phyloP scores from a whole-genome alignment of 2,113 vertebrate species.

The Setophaga kirtlandii region DNA sequence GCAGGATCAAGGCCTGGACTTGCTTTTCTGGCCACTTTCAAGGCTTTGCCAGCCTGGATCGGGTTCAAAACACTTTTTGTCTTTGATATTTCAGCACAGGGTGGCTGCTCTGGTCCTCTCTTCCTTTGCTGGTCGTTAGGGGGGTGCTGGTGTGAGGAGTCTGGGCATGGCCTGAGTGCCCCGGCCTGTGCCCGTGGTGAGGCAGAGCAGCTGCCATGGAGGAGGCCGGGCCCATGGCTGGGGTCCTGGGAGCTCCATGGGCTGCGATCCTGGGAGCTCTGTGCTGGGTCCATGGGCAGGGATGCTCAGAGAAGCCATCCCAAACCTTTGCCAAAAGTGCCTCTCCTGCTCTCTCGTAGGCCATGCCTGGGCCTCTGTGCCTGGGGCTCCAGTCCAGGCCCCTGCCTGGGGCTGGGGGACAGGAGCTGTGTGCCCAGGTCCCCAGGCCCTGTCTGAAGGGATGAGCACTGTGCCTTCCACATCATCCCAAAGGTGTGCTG shows the following conservation, averaged over 20 bases:
- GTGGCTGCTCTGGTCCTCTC: not conserved
- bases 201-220: not conserved
- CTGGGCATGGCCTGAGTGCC: not conserved
- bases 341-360: fast-evolving
- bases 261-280: not conserved
- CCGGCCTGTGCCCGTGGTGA: fast-evolving
- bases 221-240: fast-evolving
- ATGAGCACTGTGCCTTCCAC: not conserved
- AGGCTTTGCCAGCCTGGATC: not conserved
- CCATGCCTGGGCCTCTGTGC: not conserved
- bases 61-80: not conserved
- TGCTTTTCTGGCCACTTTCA: not conserved
- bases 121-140: not conserved
- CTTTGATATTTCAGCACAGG: not conserved
- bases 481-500: fast-evolving
- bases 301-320: not conserved
- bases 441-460: not conserved
- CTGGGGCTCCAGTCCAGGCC: not conserved
- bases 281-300: not conserved
- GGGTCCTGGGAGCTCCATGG: not conserved
- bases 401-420: not conserved
- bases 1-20: not conserved
- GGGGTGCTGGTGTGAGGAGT: not conserved
- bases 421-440: not conserved
- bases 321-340: not conserved